Conservation (phyloP, 2,797 vertebrate genomes). For the Myotis findleyi region DNA sequence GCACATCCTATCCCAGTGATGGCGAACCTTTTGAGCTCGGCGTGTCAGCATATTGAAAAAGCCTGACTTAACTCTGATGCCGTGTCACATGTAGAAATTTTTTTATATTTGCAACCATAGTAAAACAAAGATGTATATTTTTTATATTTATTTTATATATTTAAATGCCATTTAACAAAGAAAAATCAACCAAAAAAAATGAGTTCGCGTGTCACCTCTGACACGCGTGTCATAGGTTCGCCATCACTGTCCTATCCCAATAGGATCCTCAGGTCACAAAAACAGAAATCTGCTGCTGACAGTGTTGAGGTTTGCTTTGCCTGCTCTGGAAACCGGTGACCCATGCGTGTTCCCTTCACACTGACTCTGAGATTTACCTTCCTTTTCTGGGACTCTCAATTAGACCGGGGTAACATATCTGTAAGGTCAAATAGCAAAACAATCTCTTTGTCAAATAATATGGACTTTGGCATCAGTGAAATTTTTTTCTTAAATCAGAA, state of each 20-base stretch:
- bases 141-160: no score
- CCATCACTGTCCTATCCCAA: slow-evolving; percentile 42
- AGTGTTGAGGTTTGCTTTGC: slow-evolving; percentile 21
- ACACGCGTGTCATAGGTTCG: no score
- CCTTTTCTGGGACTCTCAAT: slow-evolving; percentile 59
- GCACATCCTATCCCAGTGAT: slow-evolving; percentile 55
- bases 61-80: no score
- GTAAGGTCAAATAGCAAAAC: slow-evolving; percentile 55
- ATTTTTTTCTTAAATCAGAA: slow-evolving; percentile 71
- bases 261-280: slow-evolving; percentile 68
- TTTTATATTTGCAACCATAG: no score
- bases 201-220: no score
- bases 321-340: neutral
- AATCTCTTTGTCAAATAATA: neutral
- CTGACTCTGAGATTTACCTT: slow-evolving; percentile 28
- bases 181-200: no score
- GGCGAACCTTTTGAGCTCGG: no score
- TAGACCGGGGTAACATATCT: neutral
- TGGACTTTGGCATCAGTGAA: neutral
- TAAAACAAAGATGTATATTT: no score
- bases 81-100: no score
- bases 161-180: no score
- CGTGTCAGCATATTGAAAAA: no score
- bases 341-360: fast-evolving
- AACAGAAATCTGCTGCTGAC: slow-evolving; percentile 6